A percentile compares a stretch with the other conserved stretches of the same genome.
These are phyloP conservation scores for Drosophila pectinifera DNA, from an alignment of 1,140 invertebrate genomes.

Conservation along the genomic window DNA sequence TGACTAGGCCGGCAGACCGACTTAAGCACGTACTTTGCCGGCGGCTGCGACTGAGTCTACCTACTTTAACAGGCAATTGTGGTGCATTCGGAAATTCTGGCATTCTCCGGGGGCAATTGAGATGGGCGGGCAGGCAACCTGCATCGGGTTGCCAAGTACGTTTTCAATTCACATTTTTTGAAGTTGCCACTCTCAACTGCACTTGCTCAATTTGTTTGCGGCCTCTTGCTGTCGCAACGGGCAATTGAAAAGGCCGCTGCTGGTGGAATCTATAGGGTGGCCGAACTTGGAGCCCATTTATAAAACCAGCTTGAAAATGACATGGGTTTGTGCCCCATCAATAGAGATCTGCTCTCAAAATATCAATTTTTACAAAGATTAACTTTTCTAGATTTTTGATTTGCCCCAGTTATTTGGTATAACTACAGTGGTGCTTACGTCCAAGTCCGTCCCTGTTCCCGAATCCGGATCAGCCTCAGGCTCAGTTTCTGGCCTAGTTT, in stretches of 20 bases:
- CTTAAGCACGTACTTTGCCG: constrained; percentile 71
- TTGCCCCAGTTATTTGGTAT: too few relatives aligned
- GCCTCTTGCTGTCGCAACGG: constrained; percentile 33
- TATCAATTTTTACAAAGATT: not conserved
- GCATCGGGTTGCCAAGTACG: constrained; percentile 48
- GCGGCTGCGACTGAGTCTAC: constrained; percentile 13
- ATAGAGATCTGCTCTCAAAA: not conserved
- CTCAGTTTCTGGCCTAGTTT: constrained; percentile 18
- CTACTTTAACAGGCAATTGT: constrained; percentile 69
- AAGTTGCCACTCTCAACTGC: constrained; percentile 38
- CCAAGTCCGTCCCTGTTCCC: constrained; percentile 35
- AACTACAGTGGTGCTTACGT: constrained; percentile 61
- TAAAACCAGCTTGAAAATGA: not conserved
- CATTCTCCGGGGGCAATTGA: constrained; percentile 24
- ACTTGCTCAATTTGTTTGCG: constrained; percentile 60
- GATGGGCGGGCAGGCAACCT: constrained; percentile 25
- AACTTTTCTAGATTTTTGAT: too few relatives aligned
- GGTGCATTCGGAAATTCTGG: constrained; percentile 30
- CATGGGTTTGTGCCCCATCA: not conserved
- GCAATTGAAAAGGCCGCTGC: constrained; percentile 29
- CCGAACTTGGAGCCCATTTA: not conserved
- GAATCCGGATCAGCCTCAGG: constrained; percentile 25
- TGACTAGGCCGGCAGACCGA: constrained; percentile 48
- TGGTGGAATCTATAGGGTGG: constrained; percentile 3
- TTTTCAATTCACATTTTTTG: constrained; percentile 34